A percentile compares a stretch with the other conserved stretches of the same genome.
Evolutionary conservation across 2,888 invertebrate genomes (phyloP).

Genomic region (Cephonodes hylas): DNA sequence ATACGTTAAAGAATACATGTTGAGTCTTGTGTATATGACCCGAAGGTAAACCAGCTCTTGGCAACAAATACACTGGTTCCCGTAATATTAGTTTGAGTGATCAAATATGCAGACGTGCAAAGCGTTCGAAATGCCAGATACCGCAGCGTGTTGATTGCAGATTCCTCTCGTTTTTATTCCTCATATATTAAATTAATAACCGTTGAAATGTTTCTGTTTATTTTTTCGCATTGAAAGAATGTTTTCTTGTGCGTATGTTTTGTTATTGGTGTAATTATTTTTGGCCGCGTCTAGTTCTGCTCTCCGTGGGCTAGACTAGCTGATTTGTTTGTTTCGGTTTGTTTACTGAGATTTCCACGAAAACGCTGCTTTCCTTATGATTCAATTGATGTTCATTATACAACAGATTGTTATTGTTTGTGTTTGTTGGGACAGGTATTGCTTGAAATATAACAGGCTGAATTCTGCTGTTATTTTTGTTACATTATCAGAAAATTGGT

Average conservation of each 20-base stretch:
- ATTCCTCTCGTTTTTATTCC: not conserved
- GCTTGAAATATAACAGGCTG: no score
- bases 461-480: no score
- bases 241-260: not conserved
- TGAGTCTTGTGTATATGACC: no score
- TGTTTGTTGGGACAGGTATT: not conserved
- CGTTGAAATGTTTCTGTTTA: not conserved
- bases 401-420: not conserved
- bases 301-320: not conserved
- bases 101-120: no score
- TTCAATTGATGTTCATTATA: not conserved
- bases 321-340: not conserved
- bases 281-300: not conserved
- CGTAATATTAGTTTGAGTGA: not conserved
- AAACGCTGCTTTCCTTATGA: not conserved
- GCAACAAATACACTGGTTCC: not conserved
- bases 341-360: not conserved
- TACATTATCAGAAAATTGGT: no score
- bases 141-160: not conserved
- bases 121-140: not conserved
- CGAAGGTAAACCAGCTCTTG: no score
- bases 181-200: conserved; percentile 1
- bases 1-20: no score
- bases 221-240: not conserved
- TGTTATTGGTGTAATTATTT: not conserved